Percentiles rank a stretch among this genome's conserved stretches.
These are phyloP conservation scores for Bovichtus variegatus DNA, from an alignment of 2,797 vertebrate genomes.

Conservation along the genomic window DNA sequence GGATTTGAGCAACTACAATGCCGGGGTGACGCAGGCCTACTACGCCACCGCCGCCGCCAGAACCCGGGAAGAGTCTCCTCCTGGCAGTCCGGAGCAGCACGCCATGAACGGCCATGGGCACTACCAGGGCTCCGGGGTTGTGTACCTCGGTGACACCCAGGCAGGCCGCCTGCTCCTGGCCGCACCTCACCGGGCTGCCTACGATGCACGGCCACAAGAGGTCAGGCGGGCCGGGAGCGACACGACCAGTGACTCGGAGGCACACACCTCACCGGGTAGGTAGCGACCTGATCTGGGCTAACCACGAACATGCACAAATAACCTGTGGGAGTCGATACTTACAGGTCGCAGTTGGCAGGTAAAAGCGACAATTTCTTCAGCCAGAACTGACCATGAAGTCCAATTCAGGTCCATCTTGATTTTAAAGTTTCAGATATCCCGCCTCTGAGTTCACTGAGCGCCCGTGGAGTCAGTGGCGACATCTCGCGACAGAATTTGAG, in stretches of 20 bases:
- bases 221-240: constrained; percentile 64
- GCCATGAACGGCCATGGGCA: constrained; percentile 21
- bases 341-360: not conserved
- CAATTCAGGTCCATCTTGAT: constrained; percentile 11
- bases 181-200: constrained; percentile 18
- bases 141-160: constrained; percentile 66
- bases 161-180: constrained; percentile 43
- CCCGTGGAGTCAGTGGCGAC: not conserved
- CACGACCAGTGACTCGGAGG: constrained; percentile 77
- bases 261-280: constrained; percentile 78
- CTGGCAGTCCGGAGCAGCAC: constrained; percentile 62
- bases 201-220: constrained; percentile 28
- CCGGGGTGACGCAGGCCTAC: constrained; percentile 52
- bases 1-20: constrained; percentile 51
- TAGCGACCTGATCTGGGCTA: fast-evolving
- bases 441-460: not conserved
- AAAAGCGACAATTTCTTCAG: not conserved
- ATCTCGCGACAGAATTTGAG: constrained; percentile 28
- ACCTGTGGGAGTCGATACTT: not conserved
- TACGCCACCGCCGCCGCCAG: constrained; percentile 42
- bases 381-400: not conserved
- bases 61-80: constrained; percentile 52
- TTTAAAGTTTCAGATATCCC: not conserved
- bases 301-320: fast-evolving
- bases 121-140: constrained; percentile 56